Conservation (phyloP, 92 coral and sea anemone genomes). For the Zoanthus gigantus region DNA sequence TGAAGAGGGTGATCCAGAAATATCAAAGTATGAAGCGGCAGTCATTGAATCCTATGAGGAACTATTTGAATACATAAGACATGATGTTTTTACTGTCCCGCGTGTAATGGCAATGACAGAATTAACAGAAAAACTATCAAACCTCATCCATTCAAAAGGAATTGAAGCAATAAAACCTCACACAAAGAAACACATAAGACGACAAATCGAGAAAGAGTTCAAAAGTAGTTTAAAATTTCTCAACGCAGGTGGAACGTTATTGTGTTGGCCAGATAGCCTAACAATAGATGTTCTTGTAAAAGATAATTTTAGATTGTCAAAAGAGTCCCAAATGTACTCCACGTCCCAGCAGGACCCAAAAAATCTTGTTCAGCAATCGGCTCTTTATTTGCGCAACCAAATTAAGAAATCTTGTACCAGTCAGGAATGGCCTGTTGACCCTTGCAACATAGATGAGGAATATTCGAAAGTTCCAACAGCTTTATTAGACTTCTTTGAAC, state of each 20-base stretch:
- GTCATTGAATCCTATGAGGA: conserved; percentile 29
- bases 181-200: not conserved
- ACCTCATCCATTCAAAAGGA: not conserved
- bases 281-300: conserved; percentile 2
- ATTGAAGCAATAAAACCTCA: not conserved
- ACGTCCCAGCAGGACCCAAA: not conserved
- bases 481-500: not conserved
- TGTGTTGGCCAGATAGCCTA: not conserved
- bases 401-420: not conserved
- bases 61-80: conserved; percentile 44
- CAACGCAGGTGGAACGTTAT: not conserved
- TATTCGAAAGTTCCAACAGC: conserved; percentile 5
- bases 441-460: conserved; percentile 5
- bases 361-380: conserved; percentile 4
- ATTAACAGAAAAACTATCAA: conserved; percentile 29
- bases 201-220: conserved; percentile 5
- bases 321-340: not conserved
- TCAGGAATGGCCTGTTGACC: conserved; percentile 7
- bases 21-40: not conserved
- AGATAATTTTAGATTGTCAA: conserved; percentile 5
- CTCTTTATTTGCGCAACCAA: conserved; percentile 1
- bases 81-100: conserved; percentile 40
- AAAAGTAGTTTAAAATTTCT: not conserved
- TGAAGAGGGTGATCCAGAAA: not conserved
- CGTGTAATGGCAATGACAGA: conserved; percentile 57